Percentiles rank a stretch among this genome's conserved stretches.
Conservation (phyloP, 2,797 vertebrate species). For the Buphagus erythrorhynchus region DNA sequence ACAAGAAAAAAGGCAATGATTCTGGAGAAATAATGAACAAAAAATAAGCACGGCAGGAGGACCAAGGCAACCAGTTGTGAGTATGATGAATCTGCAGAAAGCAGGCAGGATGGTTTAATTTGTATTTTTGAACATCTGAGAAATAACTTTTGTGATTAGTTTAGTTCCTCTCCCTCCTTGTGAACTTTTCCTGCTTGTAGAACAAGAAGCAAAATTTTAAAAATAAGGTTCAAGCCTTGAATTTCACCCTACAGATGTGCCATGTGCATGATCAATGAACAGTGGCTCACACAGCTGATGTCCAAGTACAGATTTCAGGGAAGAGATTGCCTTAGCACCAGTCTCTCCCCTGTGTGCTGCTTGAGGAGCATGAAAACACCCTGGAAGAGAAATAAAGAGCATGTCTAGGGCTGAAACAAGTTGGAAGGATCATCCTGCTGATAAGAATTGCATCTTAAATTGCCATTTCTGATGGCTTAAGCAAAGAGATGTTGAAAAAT, state of each 20-base stretch:
- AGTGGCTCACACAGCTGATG: background rate
- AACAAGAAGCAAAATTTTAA: background rate
- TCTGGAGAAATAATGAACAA: background rate
- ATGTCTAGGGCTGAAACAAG: background rate
- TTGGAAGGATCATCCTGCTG: background rate
- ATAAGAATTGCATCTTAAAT: background rate
- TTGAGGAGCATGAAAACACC: background rate
- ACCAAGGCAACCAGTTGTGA: background rate
- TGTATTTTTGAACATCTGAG: background rate
- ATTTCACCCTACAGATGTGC: background rate
- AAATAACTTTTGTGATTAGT: background rate
- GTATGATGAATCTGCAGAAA: background rate
- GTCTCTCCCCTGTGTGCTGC: background rate
- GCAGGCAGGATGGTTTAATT: background rate
- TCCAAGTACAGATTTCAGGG: background rate
- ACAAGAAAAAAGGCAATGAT: background rate
- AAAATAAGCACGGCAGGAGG: accelerated
- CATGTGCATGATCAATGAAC: background rate
- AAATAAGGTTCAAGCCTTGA: background rate
- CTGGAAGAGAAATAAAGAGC: background rate
- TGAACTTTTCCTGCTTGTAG: background rate
- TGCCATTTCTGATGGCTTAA: background rate
- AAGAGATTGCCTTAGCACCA: background rate
- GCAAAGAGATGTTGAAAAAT: background rate
- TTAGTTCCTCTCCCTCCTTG: background rate